Base-by-base conservation (phyloP, 2,888 invertebrate genomes). In the Erebia epiphron region DNA sequence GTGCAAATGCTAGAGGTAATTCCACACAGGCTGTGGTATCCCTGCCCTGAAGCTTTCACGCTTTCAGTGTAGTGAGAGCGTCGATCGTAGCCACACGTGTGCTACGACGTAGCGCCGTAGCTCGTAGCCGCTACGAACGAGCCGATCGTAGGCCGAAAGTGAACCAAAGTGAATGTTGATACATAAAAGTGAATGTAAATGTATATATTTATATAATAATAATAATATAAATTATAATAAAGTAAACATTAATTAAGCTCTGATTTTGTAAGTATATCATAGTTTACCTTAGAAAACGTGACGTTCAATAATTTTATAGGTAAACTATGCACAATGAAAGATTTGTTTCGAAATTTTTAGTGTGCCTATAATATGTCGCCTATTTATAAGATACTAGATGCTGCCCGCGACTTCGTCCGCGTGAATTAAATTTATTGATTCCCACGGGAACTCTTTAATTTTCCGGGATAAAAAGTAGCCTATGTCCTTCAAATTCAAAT, bases 61-160 rank as follows among this genome's bases (percentile, higher is more conserved):
- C 65, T 18, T 43, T 67, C 72, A 74, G 74, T 74, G 58, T 63
- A 70, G 58, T 18, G 58, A 52, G 57, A 70, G 69, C 72, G 72
- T 75, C 78, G 81, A 79, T 76, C 72, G 76, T 79, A 79, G 81
- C 73, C 82, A 80, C 83, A 75, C 83, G 83, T 81, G 75, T 73
- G 77, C 80, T 83, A 83, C 88, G 83, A 73, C 83, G 84, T 83
- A 83, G 81, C 80, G 1, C 54, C 18, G 41, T 43, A 18, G 41
- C 41, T n/a, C 65, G n/a, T 68, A 61, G 46, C 49, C 10, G 80
- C 79, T 82, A 79, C 83, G 79, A 72, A 79, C 83, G 80, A 65
- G 74, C 70, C 63, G 68, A 41, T 67, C 63, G 65, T 67, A 41
- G 67, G 66, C 50, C 61, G 5, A 18, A 64, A 52, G 63, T 68